A percentile compares a stretch with the other conserved stretches of the same genome.
Conservation (phyloP, 92 coral and sea anemone species). For the Zoanthus sociatus region DNA sequence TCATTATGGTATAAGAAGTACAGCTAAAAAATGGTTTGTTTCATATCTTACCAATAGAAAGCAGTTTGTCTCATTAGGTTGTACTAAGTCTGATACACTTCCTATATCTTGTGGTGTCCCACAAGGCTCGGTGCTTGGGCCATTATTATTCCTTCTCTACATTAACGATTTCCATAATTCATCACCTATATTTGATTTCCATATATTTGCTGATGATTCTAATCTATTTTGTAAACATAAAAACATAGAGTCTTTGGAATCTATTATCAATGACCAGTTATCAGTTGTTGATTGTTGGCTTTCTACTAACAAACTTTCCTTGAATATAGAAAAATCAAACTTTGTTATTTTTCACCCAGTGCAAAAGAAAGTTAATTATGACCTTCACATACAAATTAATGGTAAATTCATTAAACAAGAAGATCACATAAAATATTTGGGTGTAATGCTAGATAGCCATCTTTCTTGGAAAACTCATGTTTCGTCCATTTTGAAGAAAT, state of each 20-base stretch:
- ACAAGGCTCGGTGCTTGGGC: too few species aligned
- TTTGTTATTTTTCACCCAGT: too few species aligned
- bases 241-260: background rate
- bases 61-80: too few species aligned
- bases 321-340: background rate
- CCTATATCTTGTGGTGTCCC: too few species aligned
- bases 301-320: background rate
- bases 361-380: too few species aligned
- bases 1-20: too few species aligned
- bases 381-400: too few species aligned
- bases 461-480: conserved; percentile 42
- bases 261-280: background rate
- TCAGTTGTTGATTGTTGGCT: background rate
- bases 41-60: too few species aligned
- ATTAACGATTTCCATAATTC: too few species aligned
- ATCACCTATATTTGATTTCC: background rate
- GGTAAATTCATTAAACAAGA: background rate
- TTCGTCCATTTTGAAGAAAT: conserved; percentile 24
- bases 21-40: too few species aligned
- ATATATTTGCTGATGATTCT: conserved; percentile 5
- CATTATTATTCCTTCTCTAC: too few species aligned
- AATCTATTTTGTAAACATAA: conserved; percentile 1
- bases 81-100: too few species aligned
- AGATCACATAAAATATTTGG: background rate
- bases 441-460: conserved; percentile 39